Evolutionary conservation across 2,797 vertebrate genomes (phyloP).

Genomic region (Crenuchus spilurus): DNA sequence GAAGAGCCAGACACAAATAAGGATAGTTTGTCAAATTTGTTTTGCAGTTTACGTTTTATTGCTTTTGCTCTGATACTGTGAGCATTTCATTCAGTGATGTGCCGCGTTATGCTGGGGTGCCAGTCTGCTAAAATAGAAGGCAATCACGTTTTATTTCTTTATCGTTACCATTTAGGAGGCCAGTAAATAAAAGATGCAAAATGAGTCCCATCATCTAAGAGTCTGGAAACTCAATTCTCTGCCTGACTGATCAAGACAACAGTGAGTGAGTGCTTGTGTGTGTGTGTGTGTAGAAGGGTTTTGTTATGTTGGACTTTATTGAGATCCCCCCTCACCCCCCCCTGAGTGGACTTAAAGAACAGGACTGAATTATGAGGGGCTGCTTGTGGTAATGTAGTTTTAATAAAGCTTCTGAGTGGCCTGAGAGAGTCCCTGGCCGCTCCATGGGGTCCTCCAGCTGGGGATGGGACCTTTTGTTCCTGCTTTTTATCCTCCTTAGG

Average conservation of each 20-base stretch:
- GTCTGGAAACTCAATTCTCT: conserved; percentile 52
- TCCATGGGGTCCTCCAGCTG: conserved; percentile 45
- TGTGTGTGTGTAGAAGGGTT: conserved; percentile 10
- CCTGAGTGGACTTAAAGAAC: conserved; percentile 28
- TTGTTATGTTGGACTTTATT: conserved; percentile 33
- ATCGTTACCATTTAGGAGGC: conserved; percentile 46
- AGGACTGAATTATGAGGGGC: conserved; percentile 47
- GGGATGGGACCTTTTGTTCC: not conserved
- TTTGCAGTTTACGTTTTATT: conserved; percentile 9
- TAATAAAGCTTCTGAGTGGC: conserved; percentile 52
- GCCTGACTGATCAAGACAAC: conserved; percentile 51
- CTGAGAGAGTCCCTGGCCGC: conserved; percentile 23
- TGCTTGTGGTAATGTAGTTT: conserved; percentile 53
- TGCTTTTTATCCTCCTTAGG: conserved; percentile 31
- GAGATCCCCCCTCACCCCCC: not conserved
- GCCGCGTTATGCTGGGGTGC: not conserved
- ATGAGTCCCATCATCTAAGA: conserved; percentile 36
- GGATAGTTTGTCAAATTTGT: not conserved
- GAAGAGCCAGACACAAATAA: not conserved
- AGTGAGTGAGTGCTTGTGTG: conserved; percentile 6
- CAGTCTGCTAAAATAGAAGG: conserved; percentile 32
- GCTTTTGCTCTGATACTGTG: not conserved
- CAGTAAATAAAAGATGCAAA: conserved; percentile 49
- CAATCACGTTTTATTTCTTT: conserved; percentile 43
- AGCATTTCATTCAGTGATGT: conserved; percentile 27